Base-by-base conservation (phyloP, 37 sponge, comb jelly and placozoan species). In the Haliclona indistincta region DNA sequence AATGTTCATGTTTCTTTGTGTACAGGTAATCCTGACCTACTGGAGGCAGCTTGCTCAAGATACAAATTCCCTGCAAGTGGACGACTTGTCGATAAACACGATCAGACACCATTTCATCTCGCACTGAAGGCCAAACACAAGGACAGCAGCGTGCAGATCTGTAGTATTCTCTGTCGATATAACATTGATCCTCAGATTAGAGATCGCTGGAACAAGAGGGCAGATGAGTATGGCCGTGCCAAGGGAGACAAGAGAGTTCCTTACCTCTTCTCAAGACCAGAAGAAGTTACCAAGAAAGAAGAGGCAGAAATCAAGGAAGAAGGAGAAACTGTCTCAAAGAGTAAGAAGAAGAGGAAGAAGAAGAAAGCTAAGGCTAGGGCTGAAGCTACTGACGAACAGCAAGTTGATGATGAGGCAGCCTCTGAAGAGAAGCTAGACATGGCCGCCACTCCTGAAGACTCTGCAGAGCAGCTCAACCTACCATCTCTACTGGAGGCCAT, bases 31-130 rank as follows among this genome's bases (percentile, higher is more conserved):
- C 13, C 20, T 20, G 20, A 29, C 0, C 30, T 84, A 10, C 33
- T 84, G 13, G 51, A 75, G 43, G 25, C 70, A 25, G 70, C 45
- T 1, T 75, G 70, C n/a, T 37, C 61, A 29, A 55, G 49, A 36
- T 76, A 43, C 40, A 35, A 36, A 17, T 70, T 61, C 19, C 33
- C 54, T 68, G 32, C 11, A 19, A 10, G 44, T 64, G 58, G 29
- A 15, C 58, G 63, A 30, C 33, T 70, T 2, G 37, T 75, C 7
- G 73, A 87, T 36, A 73, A 68, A 11, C 74, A 87, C 38, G 55
- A 63, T 0, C 56, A 81, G 40, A 75, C 66, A n/a, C 87, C 81
- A 25, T 53, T 81, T 25, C 87, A 87, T 49, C 1, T 68, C 13
- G 87, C 75, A 26, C 63, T 81, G 42, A 87, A 71, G 20, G 3